A percentile compares a stretch with the other conserved stretches of the same genome.
These are phyloP conservation scores for Mus caroli DNA, from an alignment of 2,797 vertebrate genomes.

Conservation along the genomic window DNA sequence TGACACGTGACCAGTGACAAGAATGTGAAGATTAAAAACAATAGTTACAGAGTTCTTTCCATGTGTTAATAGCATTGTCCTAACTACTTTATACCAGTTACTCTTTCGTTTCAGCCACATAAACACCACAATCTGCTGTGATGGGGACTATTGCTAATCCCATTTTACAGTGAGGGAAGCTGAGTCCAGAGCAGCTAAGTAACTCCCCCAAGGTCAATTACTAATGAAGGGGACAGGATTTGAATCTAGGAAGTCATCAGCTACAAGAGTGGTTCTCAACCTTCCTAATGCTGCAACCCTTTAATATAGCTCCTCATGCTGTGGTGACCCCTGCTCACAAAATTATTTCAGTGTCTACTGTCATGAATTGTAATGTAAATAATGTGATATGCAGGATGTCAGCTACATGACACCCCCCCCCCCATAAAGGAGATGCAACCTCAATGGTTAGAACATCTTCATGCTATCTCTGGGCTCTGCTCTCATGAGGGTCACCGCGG, in stretches of 20 bases:
- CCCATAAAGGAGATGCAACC: not conserved
- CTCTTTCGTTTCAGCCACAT: not conserved
- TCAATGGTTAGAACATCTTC: not conserved
- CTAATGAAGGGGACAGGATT: not conserved
- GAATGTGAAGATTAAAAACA: not conserved
- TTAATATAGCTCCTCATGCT: not conserved
- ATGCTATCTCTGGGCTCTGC: not conserved
- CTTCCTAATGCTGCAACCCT: not conserved
- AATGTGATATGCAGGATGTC: not conserved
- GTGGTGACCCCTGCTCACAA: not conserved
- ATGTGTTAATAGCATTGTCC: not conserved
- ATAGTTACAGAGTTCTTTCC: not conserved
- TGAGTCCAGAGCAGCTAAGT: not conserved
- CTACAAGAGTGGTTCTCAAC: not conserved
- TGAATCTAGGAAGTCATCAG: not conserved
- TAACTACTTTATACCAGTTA: not conserved
- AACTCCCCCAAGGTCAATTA: not conserved
- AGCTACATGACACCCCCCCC: not conserved
- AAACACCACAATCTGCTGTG: not conserved
- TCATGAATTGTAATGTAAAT: not conserved
- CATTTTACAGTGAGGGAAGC: constrained; percentile 20
- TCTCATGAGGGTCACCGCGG: not conserved
- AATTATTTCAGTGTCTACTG: not conserved
- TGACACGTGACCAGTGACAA: not conserved
- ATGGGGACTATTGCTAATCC: not conserved